A percentile compares a stretch with the other conserved stretches of the same genome.
phyloP scores from a whole-genome alignment of 2,113 vertebrate species.

The Gobius niger region DNA sequence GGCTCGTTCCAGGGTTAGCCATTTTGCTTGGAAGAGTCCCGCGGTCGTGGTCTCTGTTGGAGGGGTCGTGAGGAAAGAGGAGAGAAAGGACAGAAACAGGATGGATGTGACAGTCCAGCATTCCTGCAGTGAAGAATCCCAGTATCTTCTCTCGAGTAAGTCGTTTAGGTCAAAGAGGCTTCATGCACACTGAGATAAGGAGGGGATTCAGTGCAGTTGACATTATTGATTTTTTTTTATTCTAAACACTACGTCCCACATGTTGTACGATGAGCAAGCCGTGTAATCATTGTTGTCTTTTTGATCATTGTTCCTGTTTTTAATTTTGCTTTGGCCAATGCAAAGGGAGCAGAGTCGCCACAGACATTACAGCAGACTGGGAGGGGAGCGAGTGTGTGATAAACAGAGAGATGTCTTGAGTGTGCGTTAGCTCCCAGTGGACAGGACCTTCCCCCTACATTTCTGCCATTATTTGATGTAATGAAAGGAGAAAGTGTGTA shows the following conservation, averaged over 20 bases:
- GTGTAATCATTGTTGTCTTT: no score
- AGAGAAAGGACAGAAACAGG: constrained; percentile 41
- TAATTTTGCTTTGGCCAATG: background rate
- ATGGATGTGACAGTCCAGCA: constrained; percentile 48
- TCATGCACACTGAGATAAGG: constrained; percentile 29
- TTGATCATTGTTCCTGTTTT: no score
- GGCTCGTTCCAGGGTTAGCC: constrained; percentile 81
- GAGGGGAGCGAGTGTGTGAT: constrained; percentile 26
- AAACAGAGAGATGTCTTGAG: constrained; percentile 65
- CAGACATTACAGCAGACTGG: constrained; percentile 1
- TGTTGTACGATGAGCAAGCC: no score
- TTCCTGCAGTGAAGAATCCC: constrained; percentile 58
- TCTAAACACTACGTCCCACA: background rate
- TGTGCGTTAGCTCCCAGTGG: constrained; percentile 71
- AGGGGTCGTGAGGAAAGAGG: constrained; percentile 40
- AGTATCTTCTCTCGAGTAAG: constrained; percentile 57
- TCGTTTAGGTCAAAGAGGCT: constrained; percentile 57
- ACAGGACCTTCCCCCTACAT: constrained; percentile 80
- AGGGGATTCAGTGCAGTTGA: constrained; percentile 40
- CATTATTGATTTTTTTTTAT: constrained; percentile 11
- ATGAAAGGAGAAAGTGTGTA: constrained; percentile 99
- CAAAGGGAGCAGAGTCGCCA: constrained; percentile 11
- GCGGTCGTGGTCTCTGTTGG: constrained; percentile 44
- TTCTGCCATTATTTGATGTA: constrained; percentile 94
- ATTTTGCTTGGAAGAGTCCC: constrained; percentile 75